A percentile compares a stretch with the other conserved stretches of the same genome.
These are phyloP conservation scores for Tauraco erythrolophus DNA, from an alignment of 2,113 vertebrate genomes.

Conservation along the genomic window DNA sequence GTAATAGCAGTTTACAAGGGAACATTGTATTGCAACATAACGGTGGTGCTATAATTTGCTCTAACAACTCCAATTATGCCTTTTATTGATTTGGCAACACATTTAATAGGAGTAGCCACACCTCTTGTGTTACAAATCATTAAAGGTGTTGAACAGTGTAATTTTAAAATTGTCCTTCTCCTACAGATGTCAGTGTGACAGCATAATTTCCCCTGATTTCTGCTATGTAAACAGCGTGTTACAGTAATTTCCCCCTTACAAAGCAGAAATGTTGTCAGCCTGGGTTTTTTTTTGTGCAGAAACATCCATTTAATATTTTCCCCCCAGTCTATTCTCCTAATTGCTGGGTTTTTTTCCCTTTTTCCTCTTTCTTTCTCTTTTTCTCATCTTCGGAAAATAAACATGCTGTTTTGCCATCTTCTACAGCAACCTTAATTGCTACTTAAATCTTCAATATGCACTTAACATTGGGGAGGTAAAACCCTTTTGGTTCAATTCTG, in stretches of 20 bases:
- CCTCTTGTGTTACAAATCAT: conserved; percentile 98
- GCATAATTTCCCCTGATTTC: conserved; percentile 93
- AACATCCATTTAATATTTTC: conserved; percentile 71
- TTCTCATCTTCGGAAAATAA: conserved; percentile 32
- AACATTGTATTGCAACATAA: conserved; percentile 97
- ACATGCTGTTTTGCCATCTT: conserved; percentile 50
- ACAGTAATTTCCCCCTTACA: conserved; percentile 88
- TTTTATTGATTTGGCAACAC: conserved; percentile 99
- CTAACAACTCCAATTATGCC: conserved; percentile 99
- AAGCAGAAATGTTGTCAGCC: conserved; percentile 73
- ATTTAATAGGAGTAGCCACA: conserved; percentile 98
- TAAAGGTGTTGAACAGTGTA: conserved; percentile 98
- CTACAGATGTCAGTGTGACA: conserved; percentile 95
- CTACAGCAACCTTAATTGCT: conserved; percentile 75
- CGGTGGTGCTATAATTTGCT: conserved; percentile 98
- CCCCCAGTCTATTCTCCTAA: conserved; percentile 80
- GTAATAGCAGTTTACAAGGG: conserved; percentile 98
- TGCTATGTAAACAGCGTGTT: conserved; percentile 92
- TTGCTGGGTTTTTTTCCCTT: conserved; percentile 58
- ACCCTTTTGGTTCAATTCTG: conserved; percentile 61
- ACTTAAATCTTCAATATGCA: conserved; percentile 76
- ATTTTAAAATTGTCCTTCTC: conserved; percentile 95
- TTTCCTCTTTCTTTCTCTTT: neutral
- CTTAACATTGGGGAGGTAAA: conserved; percentile 69
- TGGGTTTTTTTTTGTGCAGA: conserved; percentile 63